Evolutionary conservation across 2,113 vertebrate species (phyloP).

Genomic region (Tyto alba): DNA sequence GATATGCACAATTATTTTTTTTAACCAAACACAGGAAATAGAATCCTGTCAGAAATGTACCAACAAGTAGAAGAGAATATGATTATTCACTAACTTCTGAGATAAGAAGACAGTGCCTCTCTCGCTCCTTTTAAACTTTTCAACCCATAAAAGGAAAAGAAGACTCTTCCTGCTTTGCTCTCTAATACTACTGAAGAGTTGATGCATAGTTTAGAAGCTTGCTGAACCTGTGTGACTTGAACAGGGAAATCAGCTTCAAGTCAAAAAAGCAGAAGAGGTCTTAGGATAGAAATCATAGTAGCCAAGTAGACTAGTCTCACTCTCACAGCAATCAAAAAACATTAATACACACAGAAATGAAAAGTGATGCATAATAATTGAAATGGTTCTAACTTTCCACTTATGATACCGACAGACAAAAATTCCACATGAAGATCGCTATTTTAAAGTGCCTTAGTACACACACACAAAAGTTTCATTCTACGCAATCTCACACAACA

Average conservation of each 20-base stretch:
- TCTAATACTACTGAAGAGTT: background rate
- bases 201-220: background rate
- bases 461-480: background rate
- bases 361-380: background rate
- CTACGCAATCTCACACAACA: background rate
- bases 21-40: background rate
- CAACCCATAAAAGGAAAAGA: background rate
- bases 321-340: background rate
- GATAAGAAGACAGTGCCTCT: background rate
- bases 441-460: background rate
- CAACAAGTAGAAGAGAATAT: background rate
- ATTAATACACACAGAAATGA: background rate
- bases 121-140: background rate
- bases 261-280: background rate
- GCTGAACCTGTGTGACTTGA: background rate
- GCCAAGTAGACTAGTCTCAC: background rate
- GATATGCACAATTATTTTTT: background rate
- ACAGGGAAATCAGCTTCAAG: background rate
- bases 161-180: background rate
- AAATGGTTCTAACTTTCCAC: no score
- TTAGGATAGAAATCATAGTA: rapidly evolving
- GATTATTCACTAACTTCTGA: background rate
- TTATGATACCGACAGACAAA: background rate
- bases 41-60: background rate
- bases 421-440: background rate